A percentile compares a stretch with the other conserved stretches of the same genome.
phyloP scores from a whole-genome alignment of 2,113 vertebrate species.

The Heloderma charlesbogerti region DNA sequence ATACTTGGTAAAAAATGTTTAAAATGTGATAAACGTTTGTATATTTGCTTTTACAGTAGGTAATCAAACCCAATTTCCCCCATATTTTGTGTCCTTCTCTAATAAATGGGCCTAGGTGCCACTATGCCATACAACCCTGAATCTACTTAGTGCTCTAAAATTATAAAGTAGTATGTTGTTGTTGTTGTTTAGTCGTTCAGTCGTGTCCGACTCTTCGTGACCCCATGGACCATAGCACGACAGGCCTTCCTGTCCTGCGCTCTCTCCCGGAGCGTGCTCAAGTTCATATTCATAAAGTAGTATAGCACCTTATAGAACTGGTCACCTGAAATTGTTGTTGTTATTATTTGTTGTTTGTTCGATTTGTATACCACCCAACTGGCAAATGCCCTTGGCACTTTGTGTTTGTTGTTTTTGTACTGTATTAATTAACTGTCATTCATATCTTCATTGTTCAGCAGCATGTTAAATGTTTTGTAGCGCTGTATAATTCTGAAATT shows the following conservation, averaged over 20 bases:
- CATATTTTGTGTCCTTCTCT: not conserved
- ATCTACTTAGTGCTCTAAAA: not conserved
- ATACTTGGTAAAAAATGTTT: not conserved
- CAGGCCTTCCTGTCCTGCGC: no score
- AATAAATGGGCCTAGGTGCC: not conserved
- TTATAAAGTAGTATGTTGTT: no score
- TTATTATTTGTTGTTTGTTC: no score
- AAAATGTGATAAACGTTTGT: not conserved
- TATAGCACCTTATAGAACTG: not conserved
- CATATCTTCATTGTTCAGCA: not conserved
- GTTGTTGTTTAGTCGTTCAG: no score
- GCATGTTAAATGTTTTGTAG: not conserved
- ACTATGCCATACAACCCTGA: not conserved
- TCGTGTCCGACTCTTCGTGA: no score
- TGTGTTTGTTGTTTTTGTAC: not conserved
- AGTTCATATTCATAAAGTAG: no score
- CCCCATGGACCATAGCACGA: no score
- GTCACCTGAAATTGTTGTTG: not conserved
- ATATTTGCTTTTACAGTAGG: not conserved
- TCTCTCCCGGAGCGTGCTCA: no score
- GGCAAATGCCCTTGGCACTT: not conserved
- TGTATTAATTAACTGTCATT: not conserved
- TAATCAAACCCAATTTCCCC: not conserved
- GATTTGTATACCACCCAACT: no score
- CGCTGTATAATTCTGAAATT: constrained; percentile 17